Percentiles rank a stretch among this genome's conserved stretches.
These are phyloP conservation scores for Armadillidium nasatum DNA, from an alignment of 1,140 invertebrate genomes.

Conservation along the genomic window DNA sequence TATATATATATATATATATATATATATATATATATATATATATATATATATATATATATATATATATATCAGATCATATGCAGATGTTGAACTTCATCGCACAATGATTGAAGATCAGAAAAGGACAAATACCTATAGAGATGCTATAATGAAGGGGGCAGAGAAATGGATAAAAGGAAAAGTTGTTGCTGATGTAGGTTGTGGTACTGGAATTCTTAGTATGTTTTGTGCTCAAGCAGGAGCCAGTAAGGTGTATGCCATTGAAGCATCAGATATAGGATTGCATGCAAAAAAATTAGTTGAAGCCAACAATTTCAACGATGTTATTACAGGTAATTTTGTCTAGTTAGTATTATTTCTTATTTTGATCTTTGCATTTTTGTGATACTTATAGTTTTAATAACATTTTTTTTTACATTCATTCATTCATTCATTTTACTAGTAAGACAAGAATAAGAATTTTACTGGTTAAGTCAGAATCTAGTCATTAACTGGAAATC, in stretches of 20 bases:
- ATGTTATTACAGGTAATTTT: constrained; percentile 40
- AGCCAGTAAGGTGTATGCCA: constrained; percentile 84
- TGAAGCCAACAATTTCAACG: constrained; percentile 35
- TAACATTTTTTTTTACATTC: too few relatives aligned
- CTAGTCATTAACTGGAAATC: too few relatives aligned
- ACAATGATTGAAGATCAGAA: constrained; percentile 87
- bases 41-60: too few relatives aligned
- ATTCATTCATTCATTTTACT: neutral
- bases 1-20: too few relatives aligned
- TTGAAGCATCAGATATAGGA: constrained; percentile 86
- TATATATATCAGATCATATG: constrained; percentile 65
- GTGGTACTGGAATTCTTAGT: constrained; percentile 92
- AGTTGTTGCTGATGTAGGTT: constrained; percentile 89
- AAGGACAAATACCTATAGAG: constrained; percentile 85
- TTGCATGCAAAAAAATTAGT: constrained; percentile 68
- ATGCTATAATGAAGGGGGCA: constrained; percentile 81
- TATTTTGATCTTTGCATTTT: neutral
- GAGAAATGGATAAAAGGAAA: constrained; percentile 56
- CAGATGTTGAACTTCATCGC: constrained; percentile 96
- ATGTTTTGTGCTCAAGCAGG: constrained; percentile 94
- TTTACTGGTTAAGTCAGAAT: too few relatives aligned
- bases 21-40: too few relatives aligned
- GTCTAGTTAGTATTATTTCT: neutral
- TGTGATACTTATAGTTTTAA: too few relatives aligned
- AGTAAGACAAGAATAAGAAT: neutral